A percentile compares a stretch with the other conserved stretches of the same genome.
These are phyloP conservation scores for Naso thynnoides DNA, from an alignment of 2,797 vertebrate genomes.

Conservation along the genomic window DNA sequence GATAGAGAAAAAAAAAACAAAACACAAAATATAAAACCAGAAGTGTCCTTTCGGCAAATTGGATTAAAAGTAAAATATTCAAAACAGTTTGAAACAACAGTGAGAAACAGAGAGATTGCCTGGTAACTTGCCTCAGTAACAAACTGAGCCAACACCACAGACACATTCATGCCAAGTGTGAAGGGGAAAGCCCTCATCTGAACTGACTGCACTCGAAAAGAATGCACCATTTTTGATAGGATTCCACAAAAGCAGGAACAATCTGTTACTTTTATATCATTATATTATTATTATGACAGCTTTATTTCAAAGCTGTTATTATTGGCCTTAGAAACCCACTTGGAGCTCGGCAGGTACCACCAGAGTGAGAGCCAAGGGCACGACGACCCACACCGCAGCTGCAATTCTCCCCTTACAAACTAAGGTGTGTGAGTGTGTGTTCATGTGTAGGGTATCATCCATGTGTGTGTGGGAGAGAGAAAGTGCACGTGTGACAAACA, in stretches of 20 bases:
- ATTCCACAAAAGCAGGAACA: slow-evolving; percentile 27
- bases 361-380: slow-evolving; percentile 24
- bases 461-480: slow-evolving; percentile 1
- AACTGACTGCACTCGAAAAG: slow-evolving; percentile 16
- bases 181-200: slow-evolving; percentile 27
- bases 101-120: slow-evolving; percentile 3
- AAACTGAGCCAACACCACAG: slow-evolving; percentile 31
- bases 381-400: slow-evolving; percentile 43
- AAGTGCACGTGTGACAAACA: background rate
- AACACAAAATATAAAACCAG: background rate
- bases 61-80: background rate
- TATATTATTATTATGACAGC: slow-evolving; percentile 22
- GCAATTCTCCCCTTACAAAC: slow-evolving; percentile 19
- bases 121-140: slow-evolving; percentile 11
- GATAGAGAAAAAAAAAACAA: background rate
- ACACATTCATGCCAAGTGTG: slow-evolving; percentile 29
- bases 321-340: slow-evolving; percentile 24
- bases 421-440: slow-evolving; percentile 17
- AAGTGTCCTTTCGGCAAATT: background rate
- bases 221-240: slow-evolving; percentile 23
- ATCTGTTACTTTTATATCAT: slow-evolving; percentile 21
- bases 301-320: slow-evolving; percentile 32
- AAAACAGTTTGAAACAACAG: background rate
- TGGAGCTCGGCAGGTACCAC: slow-evolving; percentile 30
- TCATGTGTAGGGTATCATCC: background rate